Evolutionary conservation across 2,113 vertebrate species (phyloP), one percentile per base, ranked within the genome.

Genomic region (Malurus cyaneus): DNA sequence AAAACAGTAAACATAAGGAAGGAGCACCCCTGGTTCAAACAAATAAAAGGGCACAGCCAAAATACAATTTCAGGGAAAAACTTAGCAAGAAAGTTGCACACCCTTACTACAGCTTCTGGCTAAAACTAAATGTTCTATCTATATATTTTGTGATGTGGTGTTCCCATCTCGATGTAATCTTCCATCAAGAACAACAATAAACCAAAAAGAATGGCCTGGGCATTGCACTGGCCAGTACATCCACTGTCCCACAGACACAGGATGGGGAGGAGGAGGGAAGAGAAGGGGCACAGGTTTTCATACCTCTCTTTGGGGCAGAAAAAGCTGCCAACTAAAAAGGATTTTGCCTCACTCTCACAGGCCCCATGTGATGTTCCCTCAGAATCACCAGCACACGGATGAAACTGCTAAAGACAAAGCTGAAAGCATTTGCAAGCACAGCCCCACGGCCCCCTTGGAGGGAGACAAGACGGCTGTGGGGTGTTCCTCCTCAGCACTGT

Each of bases 381-480:
- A 54, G 47, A 21, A 80, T 36, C 66, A 65, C n/a, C 3, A 69
- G 42, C 54, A 36, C 1, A 23, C 11, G n/a, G 12, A 4, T 47
- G 39, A 47, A 92, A 88, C 25, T 47, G 57, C 41, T 13, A 19
- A 66, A 84, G 26, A 78, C 41, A 57, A 72, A 80, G 54, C 57
- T 65, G n/a, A 52, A 65, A 60, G 28, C 6, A 0, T 1, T 16
- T 44, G 9, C 23, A 8, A 76, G 31, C 2, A 0, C 34, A 65
- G 81, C 23, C 60, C 46, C 0, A 0, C 11, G 11, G 53, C n/a
- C 54, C 16, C 8, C 29, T 24, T 31, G 0, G 0, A 72, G 6
- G 32, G 36, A 47, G 52, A 64, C 1, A 13, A 70, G 54, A 16
- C 7, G 24, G 54, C 46, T 53, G n/a, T 2, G 0, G 36, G 54